Evolutionary conservation across 1,140 invertebrate genomes (phyloP).

Genomic region (Paralvinella palmiformis): DNA sequence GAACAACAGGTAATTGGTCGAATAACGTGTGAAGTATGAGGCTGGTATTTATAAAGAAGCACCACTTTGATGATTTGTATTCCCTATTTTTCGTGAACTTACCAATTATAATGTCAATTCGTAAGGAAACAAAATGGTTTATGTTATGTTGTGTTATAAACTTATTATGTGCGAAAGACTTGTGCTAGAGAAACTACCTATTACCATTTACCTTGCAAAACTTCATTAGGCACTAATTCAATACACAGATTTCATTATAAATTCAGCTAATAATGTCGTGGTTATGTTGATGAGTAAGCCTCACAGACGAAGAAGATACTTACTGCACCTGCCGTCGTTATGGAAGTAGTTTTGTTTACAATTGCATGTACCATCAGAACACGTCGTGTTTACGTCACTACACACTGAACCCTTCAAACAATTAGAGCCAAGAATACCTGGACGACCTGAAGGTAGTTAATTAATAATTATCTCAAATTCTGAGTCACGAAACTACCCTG

Average conservation of each 20-base stretch:
- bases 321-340: neutral
- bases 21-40: too few relatives aligned
- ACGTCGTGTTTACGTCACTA: neutral
- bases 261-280: neutral
- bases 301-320: neutral
- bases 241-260: neutral
- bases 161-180: neutral
- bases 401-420: neutral
- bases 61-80: too few relatives aligned
- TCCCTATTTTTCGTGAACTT: too few relatives aligned
- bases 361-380: slow-evolving; percentile 1
- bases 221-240: neutral
- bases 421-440: neutral
- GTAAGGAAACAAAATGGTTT: too few relatives aligned
- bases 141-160: neutral
- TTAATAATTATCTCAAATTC: too few relatives aligned
- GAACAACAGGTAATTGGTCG: too few relatives aligned
- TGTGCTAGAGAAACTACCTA: neutral
- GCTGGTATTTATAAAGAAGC: too few relatives aligned
- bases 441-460: too few relatives aligned
- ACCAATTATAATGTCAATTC: too few relatives aligned
- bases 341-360: neutral
- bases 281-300: neutral
- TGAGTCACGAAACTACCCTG: too few relatives aligned
- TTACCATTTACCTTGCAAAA: neutral